Evolutionary conservation across 2,888 invertebrate genomes (phyloP).

Genomic region (Leptopterna dolabrata): DNA sequence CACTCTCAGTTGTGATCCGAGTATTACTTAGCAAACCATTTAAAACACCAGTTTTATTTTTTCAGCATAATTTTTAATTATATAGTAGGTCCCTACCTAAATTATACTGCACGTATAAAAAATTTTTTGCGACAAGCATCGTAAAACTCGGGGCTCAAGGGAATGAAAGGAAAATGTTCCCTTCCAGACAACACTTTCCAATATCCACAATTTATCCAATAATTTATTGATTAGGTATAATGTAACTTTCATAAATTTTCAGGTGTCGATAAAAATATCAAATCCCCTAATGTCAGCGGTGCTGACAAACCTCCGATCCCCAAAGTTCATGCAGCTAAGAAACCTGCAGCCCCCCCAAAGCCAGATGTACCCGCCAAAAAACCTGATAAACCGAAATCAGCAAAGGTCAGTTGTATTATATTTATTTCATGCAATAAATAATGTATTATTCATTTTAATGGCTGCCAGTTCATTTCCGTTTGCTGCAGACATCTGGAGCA

Average conservation of each 20-base stretch:
- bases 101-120: no score
- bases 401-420: constrained; percentile 57
- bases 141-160: no score
- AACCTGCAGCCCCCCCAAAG: constrained; percentile 66
- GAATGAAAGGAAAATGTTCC: no score
- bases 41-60: no score
- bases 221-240: no score
- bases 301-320: constrained; percentile 76
- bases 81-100: no score
- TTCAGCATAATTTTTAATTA: no score
- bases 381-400: constrained; percentile 61
- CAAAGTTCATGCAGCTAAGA: constrained; percentile 69
- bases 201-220: no score
- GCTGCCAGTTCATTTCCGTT: background rate
- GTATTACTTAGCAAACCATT: no score
- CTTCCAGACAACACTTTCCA: no score
- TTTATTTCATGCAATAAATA: background rate
- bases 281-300: constrained; percentile 65
- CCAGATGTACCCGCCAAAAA: constrained; percentile 62
- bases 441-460: background rate
- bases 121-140: no score
- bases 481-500: constrained; percentile 62
- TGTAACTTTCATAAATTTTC: background rate
- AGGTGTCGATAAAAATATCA: constrained; percentile 54
- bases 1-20: no score